phyloP scores from a whole-genome alignment of 2,797 vertebrate species.

The Poecilia wingei region DNA sequence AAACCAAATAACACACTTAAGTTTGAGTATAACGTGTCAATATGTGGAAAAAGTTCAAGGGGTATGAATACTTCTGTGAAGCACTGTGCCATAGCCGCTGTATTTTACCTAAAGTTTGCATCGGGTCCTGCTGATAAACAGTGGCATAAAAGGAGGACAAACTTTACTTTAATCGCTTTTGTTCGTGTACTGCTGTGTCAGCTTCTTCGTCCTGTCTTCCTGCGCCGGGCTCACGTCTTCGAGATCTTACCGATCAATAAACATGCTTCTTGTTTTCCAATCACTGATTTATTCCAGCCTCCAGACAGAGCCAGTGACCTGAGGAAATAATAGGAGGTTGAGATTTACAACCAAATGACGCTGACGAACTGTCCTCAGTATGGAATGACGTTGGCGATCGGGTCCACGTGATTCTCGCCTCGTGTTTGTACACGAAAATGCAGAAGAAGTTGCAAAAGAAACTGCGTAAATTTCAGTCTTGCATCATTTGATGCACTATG shows the following conservation, averaged over 20 bases:
- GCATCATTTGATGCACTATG: slow-evolving; percentile 1
- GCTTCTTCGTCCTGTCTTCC: not conserved
- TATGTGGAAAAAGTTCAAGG: not conserved
- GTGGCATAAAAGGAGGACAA: not conserved
- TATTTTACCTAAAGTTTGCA: not conserved
- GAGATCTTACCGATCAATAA: slow-evolving; percentile 32
- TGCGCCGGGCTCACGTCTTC: slow-evolving; percentile 14
- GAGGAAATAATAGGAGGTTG: slow-evolving; percentile 6
- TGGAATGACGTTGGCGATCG: slow-evolving; percentile 24
- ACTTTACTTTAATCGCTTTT: not conserved
- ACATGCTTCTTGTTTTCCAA: slow-evolving; percentile 29
- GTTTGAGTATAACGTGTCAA: not conserved
- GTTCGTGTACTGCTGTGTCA: not conserved
- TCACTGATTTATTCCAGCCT: slow-evolving; percentile 21
- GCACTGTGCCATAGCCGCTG: not conserved
- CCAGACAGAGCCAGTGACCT: slow-evolving; percentile 19
- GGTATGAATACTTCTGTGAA: not conserved
- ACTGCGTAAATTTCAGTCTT: not conserved
- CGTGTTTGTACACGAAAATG: slow-evolving; percentile 1
- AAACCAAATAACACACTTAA: not conserved
- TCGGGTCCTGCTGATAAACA: not conserved
- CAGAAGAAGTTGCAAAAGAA: not conserved
- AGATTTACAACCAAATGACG: slow-evolving; percentile 64
- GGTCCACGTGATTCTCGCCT: slow-evolving; percentile 46
- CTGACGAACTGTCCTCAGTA: slow-evolving; percentile 43